A percentile compares a stretch with the other conserved stretches of the same genome.
phyloP scores from a whole-genome alignment of 2,113 vertebrate species.

The Gila orcuttii region DNA sequence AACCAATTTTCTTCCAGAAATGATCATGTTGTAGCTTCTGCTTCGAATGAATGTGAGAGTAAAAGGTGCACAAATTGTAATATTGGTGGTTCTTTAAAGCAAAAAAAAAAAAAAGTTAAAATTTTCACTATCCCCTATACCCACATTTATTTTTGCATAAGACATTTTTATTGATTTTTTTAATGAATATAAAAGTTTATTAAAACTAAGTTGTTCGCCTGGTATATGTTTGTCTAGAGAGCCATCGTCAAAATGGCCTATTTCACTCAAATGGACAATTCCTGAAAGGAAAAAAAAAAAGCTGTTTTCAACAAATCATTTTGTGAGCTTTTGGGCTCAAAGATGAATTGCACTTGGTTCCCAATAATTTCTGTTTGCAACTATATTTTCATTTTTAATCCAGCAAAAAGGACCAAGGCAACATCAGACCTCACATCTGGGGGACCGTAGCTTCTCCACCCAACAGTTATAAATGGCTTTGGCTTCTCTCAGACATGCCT shows the following conservation, averaged over 20 bases:
- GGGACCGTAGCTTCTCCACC: background rate
- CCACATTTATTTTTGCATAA: background rate
- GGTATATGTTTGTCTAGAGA: background rate
- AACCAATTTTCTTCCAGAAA: background rate
- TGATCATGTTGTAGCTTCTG: background rate
- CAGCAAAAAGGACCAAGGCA: background rate
- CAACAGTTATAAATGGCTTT: constrained; percentile 3
- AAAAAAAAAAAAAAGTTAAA: background rate
- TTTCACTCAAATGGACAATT: background rate
- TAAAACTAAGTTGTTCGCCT: background rate
- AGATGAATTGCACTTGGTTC: background rate
- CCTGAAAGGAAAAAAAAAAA: background rate
- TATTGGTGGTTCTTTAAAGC: background rate
- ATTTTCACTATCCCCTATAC: background rate
- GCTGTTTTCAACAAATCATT: background rate
- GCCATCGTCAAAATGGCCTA: background rate
- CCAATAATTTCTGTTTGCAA: background rate
- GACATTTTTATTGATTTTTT: background rate
- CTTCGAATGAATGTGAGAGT: background rate
- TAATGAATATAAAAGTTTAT: too few relatives aligned
- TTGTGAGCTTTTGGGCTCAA: background rate
- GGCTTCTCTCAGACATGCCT: constrained; percentile 1
- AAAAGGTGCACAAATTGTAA: background rate
- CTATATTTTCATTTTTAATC: background rate
- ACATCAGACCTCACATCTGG: background rate